These are phyloP conservation scores for Silurus meridionalis DNA, from an alignment of 2,113 vertebrate species.

Conservation along the genomic window DNA sequence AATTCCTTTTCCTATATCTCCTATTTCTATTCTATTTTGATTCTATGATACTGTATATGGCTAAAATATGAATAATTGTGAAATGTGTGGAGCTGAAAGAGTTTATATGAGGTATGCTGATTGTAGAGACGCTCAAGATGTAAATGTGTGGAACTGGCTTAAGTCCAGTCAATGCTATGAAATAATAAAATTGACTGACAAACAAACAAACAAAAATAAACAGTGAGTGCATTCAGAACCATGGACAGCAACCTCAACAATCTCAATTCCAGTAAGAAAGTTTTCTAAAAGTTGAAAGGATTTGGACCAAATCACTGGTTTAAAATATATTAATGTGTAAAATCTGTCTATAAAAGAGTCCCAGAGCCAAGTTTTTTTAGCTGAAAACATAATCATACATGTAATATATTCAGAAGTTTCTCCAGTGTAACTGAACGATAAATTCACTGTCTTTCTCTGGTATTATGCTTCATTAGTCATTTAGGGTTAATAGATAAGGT, in stretches of 20 bases:
- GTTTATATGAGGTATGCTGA: not conserved
- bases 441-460: too few species aligned
- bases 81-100: not conserved
- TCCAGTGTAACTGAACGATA: not conserved
- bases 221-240: conserved; percentile 38
- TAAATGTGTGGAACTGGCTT: not conserved
- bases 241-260: conserved; percentile 35
- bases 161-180: too few species aligned
- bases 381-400: not conserved
- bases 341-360: not conserved
- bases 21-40: not conserved
- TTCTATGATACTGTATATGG: not conserved
- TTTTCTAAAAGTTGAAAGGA: not conserved
- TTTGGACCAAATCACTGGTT: not conserved
- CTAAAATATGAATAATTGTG: not conserved
- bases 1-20: not conserved
- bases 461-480: too few species aligned
- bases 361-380: not conserved
- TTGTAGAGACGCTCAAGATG: not conserved
- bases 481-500: too few species aligned
- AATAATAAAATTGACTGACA: not conserved
- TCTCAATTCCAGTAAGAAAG: not conserved
- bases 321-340: not conserved
- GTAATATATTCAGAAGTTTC: not conserved
- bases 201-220: not conserved